Percentiles rank a stretch among this genome's conserved stretches.
These are phyloP conservation scores for Anhinga rufa DNA, from an alignment of 2,113 vertebrate species.

Conservation along the genomic window DNA sequence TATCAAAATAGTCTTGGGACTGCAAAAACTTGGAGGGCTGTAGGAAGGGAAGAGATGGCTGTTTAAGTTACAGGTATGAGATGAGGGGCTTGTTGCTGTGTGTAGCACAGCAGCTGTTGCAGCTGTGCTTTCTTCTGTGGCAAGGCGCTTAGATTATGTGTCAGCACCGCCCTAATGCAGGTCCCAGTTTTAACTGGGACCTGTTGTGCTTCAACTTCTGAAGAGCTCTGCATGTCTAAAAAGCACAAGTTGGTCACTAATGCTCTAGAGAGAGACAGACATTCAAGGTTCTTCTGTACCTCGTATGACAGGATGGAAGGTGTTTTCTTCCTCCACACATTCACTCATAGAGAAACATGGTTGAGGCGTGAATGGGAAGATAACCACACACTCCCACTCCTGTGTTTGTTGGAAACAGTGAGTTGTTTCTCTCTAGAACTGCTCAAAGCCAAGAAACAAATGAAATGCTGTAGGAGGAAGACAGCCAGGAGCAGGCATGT, in stretches of 20 bases:
- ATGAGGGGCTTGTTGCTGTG: neutral
- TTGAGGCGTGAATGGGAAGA: neutral
- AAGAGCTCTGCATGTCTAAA: neutral
- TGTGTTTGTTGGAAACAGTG: neutral
- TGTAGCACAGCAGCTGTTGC: neutral
- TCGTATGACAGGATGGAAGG: neutral
- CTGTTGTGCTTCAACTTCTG: neutral
- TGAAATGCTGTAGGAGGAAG: neutral
- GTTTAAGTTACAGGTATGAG: neutral
- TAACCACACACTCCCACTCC: neutral
- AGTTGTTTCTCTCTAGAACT: neutral
- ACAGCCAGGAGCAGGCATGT: neutral
- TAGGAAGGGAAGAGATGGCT: neutral
- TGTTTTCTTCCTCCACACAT: neutral
- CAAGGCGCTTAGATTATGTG: neutral
- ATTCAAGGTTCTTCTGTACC: neutral
- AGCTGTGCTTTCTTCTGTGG: neutral
- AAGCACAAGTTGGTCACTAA: neutral
- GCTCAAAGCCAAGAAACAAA: neutral
- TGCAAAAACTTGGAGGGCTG: neutral
- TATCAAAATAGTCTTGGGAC: neutral
- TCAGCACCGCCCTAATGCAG: neutral
- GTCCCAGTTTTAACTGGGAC: neutral
- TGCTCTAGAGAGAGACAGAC: neutral
- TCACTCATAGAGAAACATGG: neutral